Conservation (phyloP, 2,113 vertebrate genomes). For the Aldabrachelys gigantea region DNA sequence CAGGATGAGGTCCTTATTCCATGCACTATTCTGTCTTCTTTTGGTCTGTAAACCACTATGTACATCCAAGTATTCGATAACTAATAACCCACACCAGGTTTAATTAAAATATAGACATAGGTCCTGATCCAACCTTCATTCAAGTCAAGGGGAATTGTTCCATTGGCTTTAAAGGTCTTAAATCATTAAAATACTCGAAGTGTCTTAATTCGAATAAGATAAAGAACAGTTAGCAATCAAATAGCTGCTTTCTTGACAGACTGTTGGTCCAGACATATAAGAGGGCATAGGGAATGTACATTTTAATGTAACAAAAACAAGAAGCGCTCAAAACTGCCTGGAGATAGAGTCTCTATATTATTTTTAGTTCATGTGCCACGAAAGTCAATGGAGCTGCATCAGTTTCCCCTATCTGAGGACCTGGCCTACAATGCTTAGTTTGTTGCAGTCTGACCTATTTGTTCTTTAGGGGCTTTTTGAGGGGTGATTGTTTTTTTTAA, state of each 20-base stretch:
- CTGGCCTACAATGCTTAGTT: neutral
- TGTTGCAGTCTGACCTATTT: no score
- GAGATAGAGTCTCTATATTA: constrained; percentile 53
- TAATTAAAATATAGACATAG: constrained; percentile 35
- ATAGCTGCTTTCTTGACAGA: constrained; percentile 16
- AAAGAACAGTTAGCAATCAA: constrained; percentile 25
- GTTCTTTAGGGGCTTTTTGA: no score
- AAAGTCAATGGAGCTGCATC: constrained; percentile 22
- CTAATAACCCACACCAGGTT: neutral
- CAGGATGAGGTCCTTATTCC: neutral
- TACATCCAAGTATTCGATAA: neutral
- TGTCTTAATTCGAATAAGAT: constrained; percentile 38
- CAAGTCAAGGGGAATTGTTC: neutral
- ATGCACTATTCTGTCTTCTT: constrained; percentile 58
- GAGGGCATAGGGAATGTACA: constrained; percentile 36
- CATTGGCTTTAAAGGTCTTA: neutral
- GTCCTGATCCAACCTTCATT: constrained; percentile 24
- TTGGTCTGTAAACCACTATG: constrained; percentile 15
- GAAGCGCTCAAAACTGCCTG: constrained; percentile 15
- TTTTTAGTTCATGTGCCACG: constrained; percentile 67
- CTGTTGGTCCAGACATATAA: constrained; percentile 32
- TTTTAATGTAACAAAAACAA: constrained; percentile 17
- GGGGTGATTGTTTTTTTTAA: neutral
- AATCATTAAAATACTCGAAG: constrained; percentile 41
- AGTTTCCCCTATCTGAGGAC: neutral